phyloP scores from a whole-genome alignment of 2,113 vertebrate genomes.

The Suricata suricatta region DNA sequence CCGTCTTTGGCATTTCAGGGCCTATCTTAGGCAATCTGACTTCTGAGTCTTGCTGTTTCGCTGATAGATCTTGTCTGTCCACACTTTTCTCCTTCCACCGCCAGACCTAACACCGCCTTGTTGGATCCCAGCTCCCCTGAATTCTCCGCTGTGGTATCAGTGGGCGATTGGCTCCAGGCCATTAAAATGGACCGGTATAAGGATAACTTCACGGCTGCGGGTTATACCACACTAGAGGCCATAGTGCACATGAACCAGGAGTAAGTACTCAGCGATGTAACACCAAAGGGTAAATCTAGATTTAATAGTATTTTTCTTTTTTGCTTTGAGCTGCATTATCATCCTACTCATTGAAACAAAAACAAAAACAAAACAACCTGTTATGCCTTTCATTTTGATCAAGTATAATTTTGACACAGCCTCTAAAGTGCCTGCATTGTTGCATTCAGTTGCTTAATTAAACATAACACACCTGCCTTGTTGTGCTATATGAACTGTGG shows the following conservation, averaged over 20 bases:
- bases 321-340: constrained; percentile 85
- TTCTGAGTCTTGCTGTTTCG: not conserved
- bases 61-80: constrained; percentile 44
- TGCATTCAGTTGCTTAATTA: constrained; percentile 78
- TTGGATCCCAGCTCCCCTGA: constrained; percentile 95
- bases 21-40: not conserved
- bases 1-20: not conserved
- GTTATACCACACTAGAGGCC: constrained; percentile 94
- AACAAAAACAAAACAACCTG: not conserved
- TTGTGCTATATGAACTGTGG: constrained; percentile 73
- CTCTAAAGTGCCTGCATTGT: constrained; percentile 59
- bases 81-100: constrained; percentile 35
- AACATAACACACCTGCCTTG: constrained; percentile 82
- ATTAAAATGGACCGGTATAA: constrained; percentile 98
- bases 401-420: constrained; percentile 77
- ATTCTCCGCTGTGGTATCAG: constrained; percentile 91
- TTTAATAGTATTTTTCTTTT: constrained; percentile 83
- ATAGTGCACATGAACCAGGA: constrained; percentile 98
- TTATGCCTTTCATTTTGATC: constrained; percentile 85
- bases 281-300: constrained; percentile 88
- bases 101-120: constrained; percentile 93
- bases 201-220: constrained; percentile 97
- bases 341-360: constrained; percentile 80
- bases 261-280: constrained; percentile 90
- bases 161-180: constrained; percentile 96